Conservation (phyloP, 2,888 invertebrate species). For the Mellilla xanthometata region DNA sequence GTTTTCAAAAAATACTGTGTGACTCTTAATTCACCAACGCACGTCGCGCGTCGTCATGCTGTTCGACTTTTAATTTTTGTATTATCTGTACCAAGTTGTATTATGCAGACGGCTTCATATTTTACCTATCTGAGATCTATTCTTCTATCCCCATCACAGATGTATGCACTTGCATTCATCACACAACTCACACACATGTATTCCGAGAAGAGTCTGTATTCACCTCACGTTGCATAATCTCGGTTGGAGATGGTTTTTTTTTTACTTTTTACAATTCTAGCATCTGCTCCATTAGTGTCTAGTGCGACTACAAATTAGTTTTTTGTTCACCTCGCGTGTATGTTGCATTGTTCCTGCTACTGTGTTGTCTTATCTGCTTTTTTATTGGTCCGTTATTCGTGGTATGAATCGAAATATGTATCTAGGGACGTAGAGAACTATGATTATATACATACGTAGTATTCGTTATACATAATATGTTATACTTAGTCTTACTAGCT, state of each 20-base stretch:
- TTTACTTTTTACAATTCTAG: slow-evolving; percentile 14
- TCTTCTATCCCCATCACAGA: slow-evolving; percentile 38
- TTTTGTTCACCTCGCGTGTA: slow-evolving; percentile 16
- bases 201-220: slow-evolving; percentile 25
- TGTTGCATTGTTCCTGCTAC: slow-evolving; percentile 19
- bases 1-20: too few relatives aligned
- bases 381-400: slow-evolving; percentile 17
- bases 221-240: slow-evolving; percentile 42
- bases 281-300: slow-evolving; percentile 17
- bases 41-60: too few relatives aligned
- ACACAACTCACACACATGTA: slow-evolving; percentile 45
- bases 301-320: slow-evolving; percentile 23
- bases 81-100: too few relatives aligned
- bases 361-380: slow-evolving; percentile 10
- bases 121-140: too few relatives aligned
- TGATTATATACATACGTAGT: too few relatives aligned
- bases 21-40: too few relatives aligned
- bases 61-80: too few relatives aligned
- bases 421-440: too few relatives aligned
- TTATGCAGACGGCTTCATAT: too few relatives aligned
- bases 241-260: slow-evolving; percentile 21
- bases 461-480: too few relatives aligned
- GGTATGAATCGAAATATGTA: not conserved
- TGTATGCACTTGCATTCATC: slow-evolving; percentile 50
- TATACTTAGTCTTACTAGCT: too few relatives aligned